Evolutionary conservation across 2,113 vertebrate species (phyloP).

Genomic region (Ictalurus furcatus): DNA sequence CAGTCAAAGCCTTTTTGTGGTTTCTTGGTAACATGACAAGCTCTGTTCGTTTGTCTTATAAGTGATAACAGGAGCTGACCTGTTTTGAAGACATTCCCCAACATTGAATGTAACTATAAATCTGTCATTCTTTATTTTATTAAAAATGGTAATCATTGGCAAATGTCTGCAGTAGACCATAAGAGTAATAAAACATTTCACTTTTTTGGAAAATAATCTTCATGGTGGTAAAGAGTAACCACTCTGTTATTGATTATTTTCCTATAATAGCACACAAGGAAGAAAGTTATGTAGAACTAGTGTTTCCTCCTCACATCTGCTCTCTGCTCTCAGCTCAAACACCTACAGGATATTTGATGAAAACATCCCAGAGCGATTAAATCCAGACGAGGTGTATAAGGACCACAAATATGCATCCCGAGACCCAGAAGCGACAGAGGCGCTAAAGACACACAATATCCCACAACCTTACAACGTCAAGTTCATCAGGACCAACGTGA

Average conservation of each 20-base stretch:
- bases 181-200: neutral
- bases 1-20: neutral
- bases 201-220: neutral
- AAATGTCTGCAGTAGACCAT: neutral
- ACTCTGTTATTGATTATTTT: neutral
- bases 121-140: neutral
- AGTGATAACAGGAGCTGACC: neutral
- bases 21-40: neutral
- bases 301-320: neutral
- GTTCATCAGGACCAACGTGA: conserved; percentile 66
- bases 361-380: conserved; percentile 51
- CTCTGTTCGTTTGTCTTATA: neutral
- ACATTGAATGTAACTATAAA: neutral
- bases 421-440: conserved; percentile 17
- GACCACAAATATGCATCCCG: conserved; percentile 22
- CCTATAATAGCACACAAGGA: neutral
- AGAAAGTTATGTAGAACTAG: neutral
- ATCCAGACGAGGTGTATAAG: conserved; percentile 32
- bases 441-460: conserved; percentile 51
- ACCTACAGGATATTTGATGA: conserved; percentile 62
- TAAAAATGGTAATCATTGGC: neutral
- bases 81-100: neutral
- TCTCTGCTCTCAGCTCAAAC: conserved; percentile 62
- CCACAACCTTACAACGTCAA: conserved; percentile 61
- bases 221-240: neutral